Evolutionary conservation across 2,888 invertebrate genomes (phyloP).

Genomic region (Ochropleura plecta): DNA sequence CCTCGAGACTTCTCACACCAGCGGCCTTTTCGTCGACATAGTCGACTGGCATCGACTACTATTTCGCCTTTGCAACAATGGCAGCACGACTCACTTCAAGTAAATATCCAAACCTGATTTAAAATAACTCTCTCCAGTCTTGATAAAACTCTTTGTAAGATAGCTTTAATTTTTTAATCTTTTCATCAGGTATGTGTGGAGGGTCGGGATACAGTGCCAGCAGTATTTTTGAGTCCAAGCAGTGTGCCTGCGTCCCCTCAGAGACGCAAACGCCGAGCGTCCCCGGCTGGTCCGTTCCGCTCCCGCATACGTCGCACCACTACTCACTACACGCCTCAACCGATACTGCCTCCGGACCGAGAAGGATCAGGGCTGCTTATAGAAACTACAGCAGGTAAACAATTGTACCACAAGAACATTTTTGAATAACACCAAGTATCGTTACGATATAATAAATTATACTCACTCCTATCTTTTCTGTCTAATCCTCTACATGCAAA

Average conservation of each 20-base stretch:
- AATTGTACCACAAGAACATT: not conserved
- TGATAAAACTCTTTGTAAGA: not conserved
- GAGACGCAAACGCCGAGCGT: slow-evolving; percentile 92
- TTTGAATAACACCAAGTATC: not conserved
- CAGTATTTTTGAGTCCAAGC: slow-evolving; percentile 94
- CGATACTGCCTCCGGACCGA: slow-evolving; percentile 97
- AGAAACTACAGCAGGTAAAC: slow-evolving; percentile 82
- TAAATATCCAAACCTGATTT: slow-evolving; percentile 58
- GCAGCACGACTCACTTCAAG: slow-evolving; percentile 86
- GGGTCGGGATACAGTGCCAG: slow-evolving; percentile 93
- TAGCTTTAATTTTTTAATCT: not conserved
- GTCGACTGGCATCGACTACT: slow-evolving; percentile 75
- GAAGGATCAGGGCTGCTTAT: slow-evolving; percentile 96
- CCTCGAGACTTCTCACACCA: slow-evolving; percentile 94
- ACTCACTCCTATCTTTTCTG: not conserved
- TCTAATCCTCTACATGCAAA: not conserved
- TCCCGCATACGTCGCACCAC: slow-evolving; percentile 88
- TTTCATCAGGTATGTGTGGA: slow-evolving; percentile 85
- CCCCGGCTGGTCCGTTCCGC: slow-evolving; percentile 90
- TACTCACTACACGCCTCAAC: slow-evolving; percentile 96
- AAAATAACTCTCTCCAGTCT: not conserved
- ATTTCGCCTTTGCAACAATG: slow-evolving; percentile 81
- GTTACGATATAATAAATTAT: not conserved
- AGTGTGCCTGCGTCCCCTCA: slow-evolving; percentile 93
- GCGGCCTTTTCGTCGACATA: slow-evolving; percentile 79